phyloP scores from a whole-genome alignment of 1,140 invertebrate genomes.

The Elymnias hypermnestra region DNA sequence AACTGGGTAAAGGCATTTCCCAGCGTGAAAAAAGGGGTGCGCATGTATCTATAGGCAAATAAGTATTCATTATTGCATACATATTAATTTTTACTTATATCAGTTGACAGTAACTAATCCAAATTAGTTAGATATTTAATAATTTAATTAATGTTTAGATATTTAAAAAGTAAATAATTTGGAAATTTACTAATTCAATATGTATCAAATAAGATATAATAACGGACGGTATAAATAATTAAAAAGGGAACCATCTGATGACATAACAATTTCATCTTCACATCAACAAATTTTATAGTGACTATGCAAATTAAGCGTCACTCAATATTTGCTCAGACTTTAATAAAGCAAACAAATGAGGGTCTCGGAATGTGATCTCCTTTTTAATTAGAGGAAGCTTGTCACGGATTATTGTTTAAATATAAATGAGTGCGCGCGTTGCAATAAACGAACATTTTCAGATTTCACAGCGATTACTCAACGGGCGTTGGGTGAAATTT shows the following conservation, averaged over 20 bases:
- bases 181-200: no score
- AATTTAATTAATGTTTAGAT: no score
- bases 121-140: no score
- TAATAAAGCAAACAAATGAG: background rate
- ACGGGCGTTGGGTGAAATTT: slow-evolving; percentile 5
- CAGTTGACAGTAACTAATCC: no score
- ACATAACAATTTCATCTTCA: background rate
- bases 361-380: slow-evolving; percentile 1
- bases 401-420: slow-evolving; percentile 5
- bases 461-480: slow-evolving; percentile 5
- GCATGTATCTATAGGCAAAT: no score
- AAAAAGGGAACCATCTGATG: background rate
- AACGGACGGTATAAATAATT: no score
- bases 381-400: slow-evolving; percentile 2
- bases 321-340: background rate
- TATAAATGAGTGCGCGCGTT: slow-evolving; percentile 3
- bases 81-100: no score
- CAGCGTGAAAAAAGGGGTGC: no score
- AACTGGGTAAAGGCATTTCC: no score
- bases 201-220: no score
- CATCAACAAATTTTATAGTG: background rate
- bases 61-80: no score
- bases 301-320: background rate
- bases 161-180: no score
- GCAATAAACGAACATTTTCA: slow-evolving; percentile 13